Conservation (phyloP, 2,113 vertebrate species). For the Anhinga rufa region DNA sequence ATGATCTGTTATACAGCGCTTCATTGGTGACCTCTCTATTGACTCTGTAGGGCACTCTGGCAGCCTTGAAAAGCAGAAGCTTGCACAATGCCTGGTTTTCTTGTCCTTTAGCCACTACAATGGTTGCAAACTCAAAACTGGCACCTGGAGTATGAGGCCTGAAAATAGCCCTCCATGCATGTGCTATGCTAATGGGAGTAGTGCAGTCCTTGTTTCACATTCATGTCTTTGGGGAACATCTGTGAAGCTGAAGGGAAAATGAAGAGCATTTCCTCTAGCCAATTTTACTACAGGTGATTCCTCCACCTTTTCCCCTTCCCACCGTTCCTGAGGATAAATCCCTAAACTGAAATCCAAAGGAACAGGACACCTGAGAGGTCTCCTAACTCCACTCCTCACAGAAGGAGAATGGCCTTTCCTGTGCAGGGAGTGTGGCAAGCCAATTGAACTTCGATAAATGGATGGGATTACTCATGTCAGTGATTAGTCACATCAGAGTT, state of each 20-base stretch:
- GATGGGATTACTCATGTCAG: neutral
- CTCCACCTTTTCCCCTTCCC: neutral
- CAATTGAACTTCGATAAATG: neutral
- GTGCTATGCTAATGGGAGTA: neutral
- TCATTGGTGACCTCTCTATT: neutral
- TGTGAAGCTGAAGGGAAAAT: neutral
- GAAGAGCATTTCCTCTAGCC: neutral
- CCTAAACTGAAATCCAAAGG: neutral
- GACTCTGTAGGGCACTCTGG: neutral
- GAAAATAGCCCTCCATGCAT: neutral
- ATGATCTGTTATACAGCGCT: neutral
- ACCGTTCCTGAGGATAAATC: neutral
- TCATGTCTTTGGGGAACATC: neutral
- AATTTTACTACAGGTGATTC: neutral
- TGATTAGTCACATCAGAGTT: neutral
- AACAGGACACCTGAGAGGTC: neutral
- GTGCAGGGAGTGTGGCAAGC: neutral
- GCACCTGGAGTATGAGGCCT: neutral
- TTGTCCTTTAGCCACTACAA: neutral
- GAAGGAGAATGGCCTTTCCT: neutral
- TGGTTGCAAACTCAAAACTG: neutral
- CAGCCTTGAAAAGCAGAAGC: neutral
- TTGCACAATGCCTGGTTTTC: neutral
- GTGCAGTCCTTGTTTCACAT: neutral
- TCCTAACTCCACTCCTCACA: neutral